Base-by-base conservation (phyloP, 2,113 vertebrate genomes). In the Sardina pilchardus region DNA sequence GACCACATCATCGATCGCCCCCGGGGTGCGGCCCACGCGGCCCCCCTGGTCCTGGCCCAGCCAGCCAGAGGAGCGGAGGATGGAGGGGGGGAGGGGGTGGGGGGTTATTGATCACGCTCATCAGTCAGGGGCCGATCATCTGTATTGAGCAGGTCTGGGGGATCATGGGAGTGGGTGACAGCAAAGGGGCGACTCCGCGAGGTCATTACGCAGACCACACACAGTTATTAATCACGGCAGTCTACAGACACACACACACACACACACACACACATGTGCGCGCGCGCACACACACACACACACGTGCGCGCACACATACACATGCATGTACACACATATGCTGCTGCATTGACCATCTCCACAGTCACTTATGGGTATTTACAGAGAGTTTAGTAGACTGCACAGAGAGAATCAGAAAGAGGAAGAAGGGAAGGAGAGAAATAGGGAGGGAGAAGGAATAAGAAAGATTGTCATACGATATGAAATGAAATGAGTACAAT, bases 181-280 rank as follows among this genome's bases (percentile, higher is more conserved):
- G 75, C 84, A 24, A 81, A n/a, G 56, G 67, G 81, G 26, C 34
- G 14, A 14, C 30, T 36, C 80, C 3, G 56, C 44, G 80, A 81
- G 82, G 67, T 86, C 81, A 86, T 83, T n/a, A 86, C n/a, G 63
- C 63, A 36, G 47, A 81, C 82, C 44, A 75, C 63, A 78, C 67
- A 81, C 67, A 84, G 63, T 80, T 78, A 80, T 86, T 78, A 86
- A 86, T 86, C 81, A 75, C 81, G 83, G 44, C 71, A 83, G 47
- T 63, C 80, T 83, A 56, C 80, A 81, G 82, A 86, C 85, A 86
- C 63, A 71, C 26, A 63, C 59, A n/a, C 21, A 63, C 59, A 63
- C 59, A 63, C n/a, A 59, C 21, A 56, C 47, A 56, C 2, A 36
- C 19, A 42, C 36, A 36, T n/a, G n/a, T n/a, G n/a, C n/a, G n/a